phyloP scores from a whole-genome alignment of 2,797 vertebrate genomes.

The Acanthurus tractus region DNA sequence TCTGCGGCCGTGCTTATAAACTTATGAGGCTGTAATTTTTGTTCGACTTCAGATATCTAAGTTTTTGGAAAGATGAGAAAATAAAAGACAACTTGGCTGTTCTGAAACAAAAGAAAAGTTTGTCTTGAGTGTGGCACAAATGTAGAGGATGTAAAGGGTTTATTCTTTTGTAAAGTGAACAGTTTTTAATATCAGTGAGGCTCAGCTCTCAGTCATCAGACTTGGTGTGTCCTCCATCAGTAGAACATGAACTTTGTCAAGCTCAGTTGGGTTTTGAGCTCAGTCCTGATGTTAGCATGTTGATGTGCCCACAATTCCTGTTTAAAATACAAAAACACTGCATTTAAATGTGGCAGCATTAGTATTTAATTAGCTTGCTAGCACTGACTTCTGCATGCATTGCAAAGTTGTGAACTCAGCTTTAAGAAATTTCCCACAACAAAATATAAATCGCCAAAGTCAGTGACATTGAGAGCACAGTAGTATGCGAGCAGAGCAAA shows the following conservation, averaged over 20 bases:
- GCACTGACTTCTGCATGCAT: too few relatives aligned
- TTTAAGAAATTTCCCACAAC: too few relatives aligned
- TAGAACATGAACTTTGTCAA: neutral
- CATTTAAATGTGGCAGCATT: neutral
- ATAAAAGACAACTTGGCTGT: neutral
- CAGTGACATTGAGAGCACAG: too few relatives aligned
- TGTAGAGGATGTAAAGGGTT: neutral
- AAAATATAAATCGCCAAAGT: too few relatives aligned
- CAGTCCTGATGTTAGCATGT: too few relatives aligned
- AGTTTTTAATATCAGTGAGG: neutral
- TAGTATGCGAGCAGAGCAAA: too few relatives aligned
- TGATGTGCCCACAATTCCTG: neutral
- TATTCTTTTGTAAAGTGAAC: neutral
- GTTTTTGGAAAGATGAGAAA: neutral
- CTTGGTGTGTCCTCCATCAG: too few relatives aligned
- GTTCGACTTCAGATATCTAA: neutral
- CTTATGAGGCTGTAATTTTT: neutral
- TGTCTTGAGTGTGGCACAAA: neutral
- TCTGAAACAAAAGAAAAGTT: neutral
- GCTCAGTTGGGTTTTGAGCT: neutral
- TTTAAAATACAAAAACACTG: neutral
- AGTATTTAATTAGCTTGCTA: too few relatives aligned
- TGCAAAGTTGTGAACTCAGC: too few relatives aligned
- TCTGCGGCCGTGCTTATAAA: too few relatives aligned
- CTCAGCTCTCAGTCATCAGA: neutral